Evolutionary conservation across 2,888 invertebrate species (phyloP), one percentile per base, ranked within the genome.

Genomic region (Platynereis dumerilii): DNA sequence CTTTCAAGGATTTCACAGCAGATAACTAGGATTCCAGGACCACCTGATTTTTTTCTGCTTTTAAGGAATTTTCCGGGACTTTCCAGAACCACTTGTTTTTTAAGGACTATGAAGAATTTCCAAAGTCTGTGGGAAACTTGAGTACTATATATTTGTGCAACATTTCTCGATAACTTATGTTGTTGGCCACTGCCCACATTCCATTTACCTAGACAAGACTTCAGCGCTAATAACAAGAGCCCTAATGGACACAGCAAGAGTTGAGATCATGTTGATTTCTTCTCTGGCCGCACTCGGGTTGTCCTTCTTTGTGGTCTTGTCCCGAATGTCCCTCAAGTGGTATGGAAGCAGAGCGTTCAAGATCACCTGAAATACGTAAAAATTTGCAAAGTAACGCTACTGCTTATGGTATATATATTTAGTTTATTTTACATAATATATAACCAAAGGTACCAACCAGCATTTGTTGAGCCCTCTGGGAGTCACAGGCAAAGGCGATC

Each of bases 211-310:
- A 10, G 96, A 93, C 48, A 99, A 86, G 28, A 94, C 92, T 85
- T 99, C 99, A 77, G 96, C 95, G 83, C 97, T 96, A 80, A 94
- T 95, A 24, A 99, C 92, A 68, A 99, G 88, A 0, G 98, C 97
- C 78, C 93, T 93, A 73, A 98, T 92, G 52, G 97, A 94, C 1
- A 96, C 92, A 0, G 96, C 94, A 59, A 99, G 86, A 79, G 94
- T 96, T 75, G 92, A 90, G 69, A 98, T 94, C 55, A 93, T 92
- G 80, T 94, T 93, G 63, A 94, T 91, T 85, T 99, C 98, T 0
- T 94, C 92, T 85, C 94, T 93, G 91, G 88, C 71, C n/a, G 85
- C 84, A 27, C 80, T 76, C 22, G 83, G 79, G 0, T 94, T 94
- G 81, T 96, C 96, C 70, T 91, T 91, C 75, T 93, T 92, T 76